These are phyloP conservation scores for Aplocera efformata DNA, from an alignment of 2,888 invertebrate species.

Conservation along the genomic window DNA sequence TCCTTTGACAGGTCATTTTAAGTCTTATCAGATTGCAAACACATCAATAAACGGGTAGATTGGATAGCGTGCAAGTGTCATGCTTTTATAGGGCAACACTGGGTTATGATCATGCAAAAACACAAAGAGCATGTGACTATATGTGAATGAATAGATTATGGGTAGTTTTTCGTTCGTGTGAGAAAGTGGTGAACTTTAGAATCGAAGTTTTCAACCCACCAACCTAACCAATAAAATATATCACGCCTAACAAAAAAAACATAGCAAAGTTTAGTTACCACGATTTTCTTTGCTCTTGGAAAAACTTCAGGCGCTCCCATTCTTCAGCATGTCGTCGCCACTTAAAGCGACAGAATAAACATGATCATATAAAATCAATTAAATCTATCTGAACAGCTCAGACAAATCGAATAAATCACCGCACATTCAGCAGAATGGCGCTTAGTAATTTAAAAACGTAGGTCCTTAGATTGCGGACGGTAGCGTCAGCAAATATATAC, in stretches of 20 bases:
- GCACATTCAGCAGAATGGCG: constrained; percentile 33
- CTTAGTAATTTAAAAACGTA: constrained; percentile 59
- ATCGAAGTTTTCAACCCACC: too few species aligned
- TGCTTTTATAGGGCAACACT: constrained; percentile 6
- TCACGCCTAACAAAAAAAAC: background rate
- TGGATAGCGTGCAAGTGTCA: constrained; percentile 20
- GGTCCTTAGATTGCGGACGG: constrained; percentile 52
- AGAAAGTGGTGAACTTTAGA: too few species aligned
- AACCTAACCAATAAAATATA: background rate
- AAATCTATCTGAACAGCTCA: constrained; percentile 17
- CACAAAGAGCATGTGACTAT: too few species aligned
- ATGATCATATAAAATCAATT: constrained; percentile 25
- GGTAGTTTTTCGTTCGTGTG: too few species aligned
- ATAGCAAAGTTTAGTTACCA: constrained; percentile 3
- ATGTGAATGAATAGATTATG: too few species aligned
- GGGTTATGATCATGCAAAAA: background rate
- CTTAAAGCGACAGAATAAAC: constrained; percentile 1
- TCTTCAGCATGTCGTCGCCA: background rate
- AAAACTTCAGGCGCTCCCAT: constrained; percentile 11
- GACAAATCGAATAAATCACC: constrained; percentile 36
- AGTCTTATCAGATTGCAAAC: constrained; percentile 35
- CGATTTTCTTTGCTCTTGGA: constrained; percentile 3
- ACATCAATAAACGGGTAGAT: constrained; percentile 16
- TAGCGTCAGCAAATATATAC: constrained; percentile 73
- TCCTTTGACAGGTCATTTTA: constrained; percentile 27